Percentiles rank a stretch among this genome's conserved stretches.
Conservation (phyloP, 2,888 invertebrate genomes). For the Drosophila ustulata region DNA sequence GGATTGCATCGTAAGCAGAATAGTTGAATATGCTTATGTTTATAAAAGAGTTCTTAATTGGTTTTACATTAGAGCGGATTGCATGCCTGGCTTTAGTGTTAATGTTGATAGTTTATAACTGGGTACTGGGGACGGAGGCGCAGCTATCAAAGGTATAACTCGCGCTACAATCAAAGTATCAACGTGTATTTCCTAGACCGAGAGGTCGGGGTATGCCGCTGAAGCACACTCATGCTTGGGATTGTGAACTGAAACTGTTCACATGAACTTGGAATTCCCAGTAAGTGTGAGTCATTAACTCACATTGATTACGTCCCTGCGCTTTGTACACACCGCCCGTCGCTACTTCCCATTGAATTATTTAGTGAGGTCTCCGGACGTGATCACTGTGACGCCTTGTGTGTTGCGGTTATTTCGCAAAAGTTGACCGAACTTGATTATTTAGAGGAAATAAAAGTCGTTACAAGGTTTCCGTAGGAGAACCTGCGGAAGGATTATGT, state of each 20-base stretch:
- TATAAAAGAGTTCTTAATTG: too few relatives aligned
- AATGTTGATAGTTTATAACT: too few relatives aligned
- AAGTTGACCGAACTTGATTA: conserved; percentile 58
- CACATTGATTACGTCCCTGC: conserved; percentile 53
- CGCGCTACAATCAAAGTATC: conserved; percentile 83
- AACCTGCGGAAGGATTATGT: conserved; percentile 55
- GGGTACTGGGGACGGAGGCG: too few relatives aligned
- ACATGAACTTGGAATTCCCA: conserved; percentile 56
- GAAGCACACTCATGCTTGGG: conserved; percentile 88
- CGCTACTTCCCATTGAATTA: conserved; percentile 61
- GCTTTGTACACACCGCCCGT: conserved; percentile 58
- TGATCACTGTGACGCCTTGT: conserved; percentile 52
- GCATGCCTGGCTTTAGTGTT: too few relatives aligned
- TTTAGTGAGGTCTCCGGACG: conserved; percentile 52
- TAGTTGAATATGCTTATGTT: too few relatives aligned
- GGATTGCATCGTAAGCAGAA: too few relatives aligned
- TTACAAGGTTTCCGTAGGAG: conserved; percentile 59
- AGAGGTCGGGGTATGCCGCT: conserved; percentile 89
- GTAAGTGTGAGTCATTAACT: conserved; percentile 46
- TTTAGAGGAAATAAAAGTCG: conserved; percentile 60
- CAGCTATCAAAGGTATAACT: too few relatives aligned
- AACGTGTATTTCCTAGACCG: conserved; percentile 87
- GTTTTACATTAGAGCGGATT: too few relatives aligned
- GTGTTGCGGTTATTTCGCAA: conserved; percentile 54
- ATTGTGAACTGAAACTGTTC: conserved; percentile 67